These are phyloP conservation scores for Prorops nasuta DNA, from an alignment of 1,140 invertebrate genomes.

Conservation along the genomic window DNA sequence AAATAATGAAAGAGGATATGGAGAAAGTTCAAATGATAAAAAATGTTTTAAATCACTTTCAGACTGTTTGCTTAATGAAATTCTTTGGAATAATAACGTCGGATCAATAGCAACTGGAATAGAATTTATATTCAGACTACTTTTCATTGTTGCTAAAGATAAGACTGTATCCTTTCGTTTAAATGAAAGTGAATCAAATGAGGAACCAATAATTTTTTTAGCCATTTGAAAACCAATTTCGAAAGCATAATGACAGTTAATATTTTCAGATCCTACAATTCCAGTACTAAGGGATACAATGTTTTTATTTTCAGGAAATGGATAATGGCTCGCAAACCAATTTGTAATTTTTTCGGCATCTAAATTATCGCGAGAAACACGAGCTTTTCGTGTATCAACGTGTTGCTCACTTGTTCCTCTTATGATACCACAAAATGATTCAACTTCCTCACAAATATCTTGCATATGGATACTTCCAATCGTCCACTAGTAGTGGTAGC, in stretches of 20 bases:
- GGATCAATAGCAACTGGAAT: conserved; percentile 38
- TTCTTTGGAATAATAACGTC: conserved; percentile 43
- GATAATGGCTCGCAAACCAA: not conserved
- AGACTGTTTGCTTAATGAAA: conserved; percentile 24
- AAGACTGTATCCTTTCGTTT: not conserved
- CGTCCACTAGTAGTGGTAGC: no score
- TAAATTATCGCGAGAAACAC: not conserved
- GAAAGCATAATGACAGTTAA: not conserved
- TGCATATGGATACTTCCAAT: conserved; percentile 14
- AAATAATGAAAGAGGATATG: conserved; percentile 33
- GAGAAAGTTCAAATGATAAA: conserved; percentile 41
- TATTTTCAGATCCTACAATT: not conserved
- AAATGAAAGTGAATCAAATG: not conserved
- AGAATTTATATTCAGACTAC: conserved; percentile 34
- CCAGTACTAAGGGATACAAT: not conserved
- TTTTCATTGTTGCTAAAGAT: not conserved
- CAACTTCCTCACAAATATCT: conserved; percentile 35
- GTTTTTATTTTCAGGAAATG: not conserved
- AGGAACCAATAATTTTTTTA: not conserved
- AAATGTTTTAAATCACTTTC: conserved; percentile 38
- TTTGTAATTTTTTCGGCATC: not conserved
- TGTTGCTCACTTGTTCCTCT: not conserved
- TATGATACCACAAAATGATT: conserved; percentile 11
- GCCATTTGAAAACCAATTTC: not conserved
- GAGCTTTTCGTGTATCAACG: not conserved